Percentiles rank a stretch among this genome's conserved stretches.
phyloP scores from a whole-genome alignment of 2,113 vertebrate species.

The Oceanites oceanicus region DNA sequence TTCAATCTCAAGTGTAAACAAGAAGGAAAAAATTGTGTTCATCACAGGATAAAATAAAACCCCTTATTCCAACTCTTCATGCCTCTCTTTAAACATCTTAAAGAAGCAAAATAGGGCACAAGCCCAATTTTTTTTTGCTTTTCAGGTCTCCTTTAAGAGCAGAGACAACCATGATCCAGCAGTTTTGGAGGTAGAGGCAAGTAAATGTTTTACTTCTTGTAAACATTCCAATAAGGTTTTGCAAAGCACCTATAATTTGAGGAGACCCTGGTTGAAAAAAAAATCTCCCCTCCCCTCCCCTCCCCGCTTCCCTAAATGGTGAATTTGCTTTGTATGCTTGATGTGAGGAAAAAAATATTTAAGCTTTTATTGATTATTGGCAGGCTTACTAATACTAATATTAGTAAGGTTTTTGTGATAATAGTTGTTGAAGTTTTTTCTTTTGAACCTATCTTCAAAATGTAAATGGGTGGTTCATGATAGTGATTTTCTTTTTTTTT shows the following conservation, averaged over 20 bases:
- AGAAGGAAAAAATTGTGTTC: background rate
- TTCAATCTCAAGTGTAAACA: background rate
- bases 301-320: background rate
- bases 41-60: background rate
- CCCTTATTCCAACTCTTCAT: background rate
- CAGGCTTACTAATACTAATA: background rate
- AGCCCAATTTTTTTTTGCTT: constrained; percentile 64
- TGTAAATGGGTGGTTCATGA: background rate
- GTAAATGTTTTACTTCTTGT: constrained; percentile 64
- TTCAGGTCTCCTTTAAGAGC: constrained; percentile 68
- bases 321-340: background rate
- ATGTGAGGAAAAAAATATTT: background rate
- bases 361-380: background rate
- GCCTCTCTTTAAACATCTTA: constrained; percentile 29
- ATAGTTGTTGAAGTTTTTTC: background rate
- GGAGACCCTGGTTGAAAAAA: background rate
- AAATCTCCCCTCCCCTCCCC: no score
- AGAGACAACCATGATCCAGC: constrained; percentile 62
- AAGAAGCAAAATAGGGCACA: constrained; percentile 66
- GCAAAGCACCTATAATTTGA: background rate
- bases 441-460: background rate
- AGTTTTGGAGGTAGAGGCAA: constrained; percentile 71
- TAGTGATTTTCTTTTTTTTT: background rate
- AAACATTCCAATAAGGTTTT: background rate
- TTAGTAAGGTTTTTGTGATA: background rate